Evolutionary conservation across 1,140 invertebrate species (phyloP).

Genomic region (Panagrolaimus sp.): DNA sequence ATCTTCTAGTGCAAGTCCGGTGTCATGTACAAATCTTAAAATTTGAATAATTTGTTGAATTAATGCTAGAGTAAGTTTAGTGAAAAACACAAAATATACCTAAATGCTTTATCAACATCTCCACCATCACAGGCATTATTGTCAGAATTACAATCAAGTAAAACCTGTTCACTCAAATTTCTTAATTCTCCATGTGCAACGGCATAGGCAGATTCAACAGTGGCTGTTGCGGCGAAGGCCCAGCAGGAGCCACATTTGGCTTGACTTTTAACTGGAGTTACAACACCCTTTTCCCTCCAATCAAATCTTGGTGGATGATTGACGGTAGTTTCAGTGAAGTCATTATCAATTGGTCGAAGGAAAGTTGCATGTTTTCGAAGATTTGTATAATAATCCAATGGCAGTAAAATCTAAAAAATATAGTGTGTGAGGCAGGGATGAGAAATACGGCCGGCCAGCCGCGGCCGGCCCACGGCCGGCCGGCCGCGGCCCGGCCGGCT

Average conservation of each 20-base stretch:
- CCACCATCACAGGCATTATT: conserved; percentile 58
- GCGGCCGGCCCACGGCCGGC: no score
- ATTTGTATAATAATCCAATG: conserved; percentile 27
- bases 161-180: conserved; percentile 56
- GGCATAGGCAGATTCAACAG: conserved; percentile 49
- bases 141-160: conserved; percentile 55
- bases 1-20: conserved; percentile 42
- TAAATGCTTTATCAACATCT: conserved; percentile 56
- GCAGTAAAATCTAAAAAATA: conserved; percentile 44
- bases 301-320: conserved; percentile 59
- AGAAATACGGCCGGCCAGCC: no score
- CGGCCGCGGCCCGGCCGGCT: no score
- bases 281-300: conserved; percentile 62
- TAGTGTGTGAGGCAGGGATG: no score
- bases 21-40: conserved; percentile 50
- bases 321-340: conserved; percentile 6
- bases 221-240: conserved; percentile 49
- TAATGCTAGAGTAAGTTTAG: background rate
- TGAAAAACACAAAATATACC: conserved; percentile 26
- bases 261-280: conserved; percentile 63
- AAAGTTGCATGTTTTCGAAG: conserved; percentile 33
- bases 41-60: background rate
- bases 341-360: conserved; percentile 26
- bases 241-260: conserved; percentile 54
- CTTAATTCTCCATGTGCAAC: conserved; percentile 43